These are phyloP conservation scores for Asarcornis scutulata DNA, from an alignment of 2,113 vertebrate species.

Conservation along the genomic window DNA sequence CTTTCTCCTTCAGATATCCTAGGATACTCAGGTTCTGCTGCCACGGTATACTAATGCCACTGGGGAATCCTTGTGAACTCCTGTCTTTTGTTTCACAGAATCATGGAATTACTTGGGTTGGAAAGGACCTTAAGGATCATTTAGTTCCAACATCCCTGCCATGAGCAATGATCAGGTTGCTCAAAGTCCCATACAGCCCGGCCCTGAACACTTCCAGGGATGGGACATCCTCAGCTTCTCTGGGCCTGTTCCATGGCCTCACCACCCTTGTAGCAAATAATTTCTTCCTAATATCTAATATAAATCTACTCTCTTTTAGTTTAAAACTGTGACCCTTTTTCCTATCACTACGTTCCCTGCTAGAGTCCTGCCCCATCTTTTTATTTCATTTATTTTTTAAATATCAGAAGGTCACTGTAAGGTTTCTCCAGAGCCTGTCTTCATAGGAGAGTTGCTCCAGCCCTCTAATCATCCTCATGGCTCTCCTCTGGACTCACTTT, in stretches of 20 bases:
- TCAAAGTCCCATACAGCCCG: not conserved
- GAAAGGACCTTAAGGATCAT: not conserved
- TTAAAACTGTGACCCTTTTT: not conserved
- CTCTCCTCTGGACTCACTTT: no score
- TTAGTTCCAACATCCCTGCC: no score
- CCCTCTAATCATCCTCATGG: no score
- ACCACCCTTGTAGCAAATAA: not conserved
- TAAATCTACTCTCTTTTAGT: not conserved
- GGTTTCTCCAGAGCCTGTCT: not conserved
- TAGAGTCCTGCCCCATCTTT: no score
- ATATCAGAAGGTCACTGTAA: not conserved
- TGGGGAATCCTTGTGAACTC: not conserved
- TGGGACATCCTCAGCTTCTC: not conserved
- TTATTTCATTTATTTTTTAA: not conserved
- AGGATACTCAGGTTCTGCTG: not conserved
- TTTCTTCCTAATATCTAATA: not conserved
- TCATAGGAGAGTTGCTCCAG: no score
- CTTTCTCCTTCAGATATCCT: not conserved
- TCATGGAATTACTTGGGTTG: not conserved
- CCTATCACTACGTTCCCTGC: not conserved
- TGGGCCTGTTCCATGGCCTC: not conserved
- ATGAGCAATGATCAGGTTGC: not conserved
- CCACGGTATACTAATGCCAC: accelerated
- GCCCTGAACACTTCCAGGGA: not conserved
- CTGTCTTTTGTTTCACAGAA: not conserved